phyloP scores from a whole-genome alignment of 2,797 vertebrate species.

The Aplochiton taeniatus region DNA sequence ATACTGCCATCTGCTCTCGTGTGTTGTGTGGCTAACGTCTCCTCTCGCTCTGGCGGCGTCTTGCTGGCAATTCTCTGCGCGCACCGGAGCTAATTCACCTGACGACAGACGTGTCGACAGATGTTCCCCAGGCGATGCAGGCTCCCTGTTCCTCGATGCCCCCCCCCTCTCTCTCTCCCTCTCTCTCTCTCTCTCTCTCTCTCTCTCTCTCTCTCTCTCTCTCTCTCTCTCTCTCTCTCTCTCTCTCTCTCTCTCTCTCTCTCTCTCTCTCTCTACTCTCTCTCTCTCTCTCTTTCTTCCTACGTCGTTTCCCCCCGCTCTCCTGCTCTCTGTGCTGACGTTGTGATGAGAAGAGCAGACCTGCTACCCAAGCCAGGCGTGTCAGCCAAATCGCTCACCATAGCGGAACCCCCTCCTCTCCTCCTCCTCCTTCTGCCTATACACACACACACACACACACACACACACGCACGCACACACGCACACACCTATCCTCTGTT shows the following conservation, averaged over 20 bases:
- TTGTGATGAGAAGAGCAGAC: conserved; percentile 21
- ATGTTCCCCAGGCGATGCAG: conserved; percentile 44
- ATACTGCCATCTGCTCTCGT: conserved; percentile 1
- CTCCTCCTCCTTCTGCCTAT: conserved; percentile 27
- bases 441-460: conserved; percentile 2
- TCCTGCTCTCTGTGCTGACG: background rate
- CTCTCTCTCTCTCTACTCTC: background rate
- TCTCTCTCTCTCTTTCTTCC: conserved; percentile 6
- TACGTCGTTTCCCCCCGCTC: background rate
- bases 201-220: background rate
- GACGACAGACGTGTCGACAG: conserved; percentile 57
- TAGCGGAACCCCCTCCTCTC: conserved; percentile 24
- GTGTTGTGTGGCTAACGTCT: background rate
- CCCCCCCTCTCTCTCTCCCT: conserved; percentile 1
- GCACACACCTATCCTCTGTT: background rate
- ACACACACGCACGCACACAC: background rate
- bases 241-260: conserved; percentile 4
- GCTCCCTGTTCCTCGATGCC: conserved; percentile 1
- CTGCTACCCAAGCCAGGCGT: conserved; percentile 14
- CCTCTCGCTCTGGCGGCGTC: conserved; percentile 13
- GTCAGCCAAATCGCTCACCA: conserved; percentile 24
- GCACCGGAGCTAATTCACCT: conserved; percentile 40
- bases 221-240: background rate
- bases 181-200: conserved; percentile 2
- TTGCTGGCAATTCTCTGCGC: conserved; percentile 20